phyloP scores from a whole-genome alignment of 2,797 vertebrate species.

The Falco berigora region DNA sequence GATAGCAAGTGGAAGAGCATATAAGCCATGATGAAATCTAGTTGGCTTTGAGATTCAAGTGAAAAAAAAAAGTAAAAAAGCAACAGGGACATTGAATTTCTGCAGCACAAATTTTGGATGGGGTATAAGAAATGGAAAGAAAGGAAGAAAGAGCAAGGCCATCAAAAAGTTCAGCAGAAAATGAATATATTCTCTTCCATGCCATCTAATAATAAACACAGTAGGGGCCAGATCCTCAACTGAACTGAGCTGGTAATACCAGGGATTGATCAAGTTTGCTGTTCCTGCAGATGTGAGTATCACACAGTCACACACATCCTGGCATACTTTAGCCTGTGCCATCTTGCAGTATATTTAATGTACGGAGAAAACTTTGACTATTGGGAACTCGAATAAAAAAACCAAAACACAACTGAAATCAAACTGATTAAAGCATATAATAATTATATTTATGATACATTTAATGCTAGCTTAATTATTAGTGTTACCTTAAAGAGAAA shows the following conservation, averaged over 20 bases:
- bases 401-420: not conserved
- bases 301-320: not conserved
- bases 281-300: not conserved
- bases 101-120: conserved; percentile 27
- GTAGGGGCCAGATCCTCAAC: not conserved
- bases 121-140: conserved; percentile 19
- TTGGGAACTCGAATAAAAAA: not conserved
- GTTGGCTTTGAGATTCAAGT: conserved; percentile 54
- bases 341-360: not conserved
- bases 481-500: not conserved
- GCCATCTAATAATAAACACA: conserved; percentile 36
- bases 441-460: not conserved
- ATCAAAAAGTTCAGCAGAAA: conserved; percentile 48
- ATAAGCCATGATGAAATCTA: conserved; percentile 55
- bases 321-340: not conserved
- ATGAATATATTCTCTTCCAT: not conserved
- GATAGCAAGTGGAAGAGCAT: conserved; percentile 58
- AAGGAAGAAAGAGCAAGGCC: conserved; percentile 13
- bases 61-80: conserved; percentile 14
- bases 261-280: not conserved
- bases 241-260: not conserved
- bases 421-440: not conserved
- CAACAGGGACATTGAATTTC: conserved; percentile 27
- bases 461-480: not conserved
- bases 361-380: not conserved